A percentile compares a stretch with the other conserved stretches of the same genome.
Evolutionary conservation across 2,113 vertebrate species (phyloP).

Genomic region (Apteryx owenii): DNA sequence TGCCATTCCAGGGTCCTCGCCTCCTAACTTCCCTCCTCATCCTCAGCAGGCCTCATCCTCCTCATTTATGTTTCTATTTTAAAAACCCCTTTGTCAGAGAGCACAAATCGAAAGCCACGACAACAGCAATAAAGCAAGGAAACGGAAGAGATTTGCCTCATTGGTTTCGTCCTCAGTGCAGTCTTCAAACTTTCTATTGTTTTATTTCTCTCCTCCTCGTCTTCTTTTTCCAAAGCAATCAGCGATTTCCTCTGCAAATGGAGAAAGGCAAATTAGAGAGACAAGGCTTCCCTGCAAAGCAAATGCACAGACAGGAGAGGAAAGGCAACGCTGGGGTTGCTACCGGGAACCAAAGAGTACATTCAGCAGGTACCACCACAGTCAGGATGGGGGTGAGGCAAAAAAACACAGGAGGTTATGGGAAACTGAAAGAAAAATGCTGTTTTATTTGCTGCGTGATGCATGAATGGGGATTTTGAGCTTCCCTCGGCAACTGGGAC

Average conservation of each 20-base stretch:
- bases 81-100: background rate
- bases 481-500: background rate
- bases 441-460: background rate
- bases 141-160: slow-evolving; percentile 84
- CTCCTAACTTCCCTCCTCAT: background rate
- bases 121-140: fast-evolving
- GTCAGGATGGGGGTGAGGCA: background rate
- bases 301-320: fast-evolving
- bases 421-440: background rate
- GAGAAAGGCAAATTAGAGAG: slow-evolving; percentile 28
- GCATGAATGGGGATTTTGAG: background rate
- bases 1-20: background rate
- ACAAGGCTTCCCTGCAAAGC: background rate
- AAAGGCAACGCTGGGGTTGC: background rate
- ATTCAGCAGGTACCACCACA: background rate
- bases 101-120: background rate
- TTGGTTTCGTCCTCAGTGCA: slow-evolving; percentile 95
- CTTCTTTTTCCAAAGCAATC: slow-evolving; percentile 94
- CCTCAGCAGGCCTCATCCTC: background rate
- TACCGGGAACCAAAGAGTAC: background rate
- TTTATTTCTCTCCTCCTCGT: slow-evolving; percentile 97
- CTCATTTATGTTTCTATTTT: background rate
- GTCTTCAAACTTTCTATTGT: slow-evolving; percentile 98
- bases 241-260: slow-evolving; percentile 90
- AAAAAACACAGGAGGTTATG: background rate